Percentiles rank a stretch among this genome's conserved stretches.
Conservation (phyloP, 2,113 vertebrate genomes). For the Macquaria australasica region DNA sequence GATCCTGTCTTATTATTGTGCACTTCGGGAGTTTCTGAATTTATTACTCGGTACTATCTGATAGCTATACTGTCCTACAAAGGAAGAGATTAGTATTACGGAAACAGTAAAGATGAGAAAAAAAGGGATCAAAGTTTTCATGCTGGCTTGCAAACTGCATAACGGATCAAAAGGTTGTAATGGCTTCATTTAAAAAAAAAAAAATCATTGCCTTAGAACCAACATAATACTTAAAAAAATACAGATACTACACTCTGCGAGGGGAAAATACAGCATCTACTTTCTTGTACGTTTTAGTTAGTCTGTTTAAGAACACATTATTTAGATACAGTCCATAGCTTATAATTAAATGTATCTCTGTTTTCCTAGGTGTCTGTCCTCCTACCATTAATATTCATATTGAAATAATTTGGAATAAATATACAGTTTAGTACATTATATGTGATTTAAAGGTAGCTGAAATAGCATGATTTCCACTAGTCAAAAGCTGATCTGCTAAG, state of each 20-base stretch:
- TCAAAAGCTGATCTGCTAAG: background rate
- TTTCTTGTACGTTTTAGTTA: background rate
- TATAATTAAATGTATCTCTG: background rate
- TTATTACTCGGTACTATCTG: conserved; percentile 17
- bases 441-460: background rate
- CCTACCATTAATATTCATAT: background rate
- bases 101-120: background rate
- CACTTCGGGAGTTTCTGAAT: background rate
- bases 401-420: no score
- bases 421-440: background rate
- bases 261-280: no score
- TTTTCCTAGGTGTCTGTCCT: background rate
- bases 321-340: background rate
- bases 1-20: background rate
- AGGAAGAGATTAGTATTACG: background rate
- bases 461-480: no score
- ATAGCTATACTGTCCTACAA: background rate
- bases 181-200: background rate
- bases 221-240: background rate
- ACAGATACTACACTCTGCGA: background rate
- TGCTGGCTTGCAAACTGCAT: background rate
- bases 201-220: background rate
- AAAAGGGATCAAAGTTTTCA: background rate
- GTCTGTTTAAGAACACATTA: background rate
- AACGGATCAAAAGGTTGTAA: background rate